Base-by-base conservation (phyloP, 2,888 invertebrate species). In the Clepsis dumicolana region DNA sequence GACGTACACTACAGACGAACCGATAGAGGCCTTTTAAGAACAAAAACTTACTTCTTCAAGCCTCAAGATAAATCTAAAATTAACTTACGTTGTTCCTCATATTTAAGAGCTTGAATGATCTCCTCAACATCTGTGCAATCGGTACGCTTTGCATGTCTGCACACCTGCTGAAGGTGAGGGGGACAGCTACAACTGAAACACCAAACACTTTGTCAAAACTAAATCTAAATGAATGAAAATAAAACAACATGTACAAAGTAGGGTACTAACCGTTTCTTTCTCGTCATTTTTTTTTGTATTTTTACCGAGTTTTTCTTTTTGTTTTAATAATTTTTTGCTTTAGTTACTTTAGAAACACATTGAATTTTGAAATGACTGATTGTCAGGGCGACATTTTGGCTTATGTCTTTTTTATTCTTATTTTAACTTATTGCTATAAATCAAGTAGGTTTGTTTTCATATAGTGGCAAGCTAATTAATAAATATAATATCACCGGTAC, bases 91-190 rank as follows among this genome's bases (percentile, higher is more conserved):
- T 81, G 80, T 29, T 83, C 81, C 35, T 87, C 80, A 66, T 72
- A 83, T 5, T 80, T 82, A 10, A 92, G 87, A 41, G 90, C 90
- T 64, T 86, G 82, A 61, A 90, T 81, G 62, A 92, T 87, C 70
- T 91, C 89, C 1, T 75, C 75, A 2, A 91, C 84, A 82, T 90
- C 82, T 78, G 80, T 86, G 64, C 87, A 85, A 24, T 87, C 84
- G 0, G 79, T 76, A 24, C 73, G 72, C 71, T 78, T 85, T 0
- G 63, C 62, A 68, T 76, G 76, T 74, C 79, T 83, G 71, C 86
- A 85, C 32, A 73, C 62, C 63, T 77, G 75, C 65, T 79, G 79
- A 57, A 78, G 50, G 57, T 78, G 79, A n/a, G 76, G 72, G 27
- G 86, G 83, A 70, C 92, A 92, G 57, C 80, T 83, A 73, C 88